These are phyloP conservation scores for Aporophyla nigra DNA, from an alignment of 2,888 invertebrate genomes.

Conservation along the genomic window DNA sequence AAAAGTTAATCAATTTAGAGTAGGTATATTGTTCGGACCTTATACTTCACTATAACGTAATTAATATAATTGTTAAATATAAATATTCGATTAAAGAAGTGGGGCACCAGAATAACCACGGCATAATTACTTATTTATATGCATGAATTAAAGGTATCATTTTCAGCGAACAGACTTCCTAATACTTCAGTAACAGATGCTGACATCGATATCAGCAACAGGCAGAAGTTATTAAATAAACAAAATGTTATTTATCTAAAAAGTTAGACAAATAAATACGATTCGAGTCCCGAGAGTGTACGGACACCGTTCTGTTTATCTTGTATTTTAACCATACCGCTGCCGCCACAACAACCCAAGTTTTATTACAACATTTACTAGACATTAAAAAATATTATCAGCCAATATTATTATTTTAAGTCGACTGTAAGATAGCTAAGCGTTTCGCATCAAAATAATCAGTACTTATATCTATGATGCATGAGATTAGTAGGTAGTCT, in stretches of 20 bases:
- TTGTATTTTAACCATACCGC: slow-evolving; percentile 78
- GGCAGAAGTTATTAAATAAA: slow-evolving; percentile 75
- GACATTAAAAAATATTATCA: slow-evolving; percentile 43
- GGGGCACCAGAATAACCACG: background rate
- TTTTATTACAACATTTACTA: slow-evolving; percentile 53
- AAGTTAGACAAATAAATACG: slow-evolving; percentile 81
- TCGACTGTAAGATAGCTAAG: slow-evolving; percentile 9
- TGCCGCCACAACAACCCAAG: slow-evolving; percentile 40
- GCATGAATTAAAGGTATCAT: background rate
- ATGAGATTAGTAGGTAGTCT: background rate
- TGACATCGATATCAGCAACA: slow-evolving; percentile 57
- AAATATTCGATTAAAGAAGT: background rate
- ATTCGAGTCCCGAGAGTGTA: slow-evolving; percentile 78
- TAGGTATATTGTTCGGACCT: background rate
- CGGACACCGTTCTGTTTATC: slow-evolving; percentile 81
- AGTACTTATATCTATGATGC: background rate
- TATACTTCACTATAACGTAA: no score
- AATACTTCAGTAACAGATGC: slow-evolving; percentile 55
- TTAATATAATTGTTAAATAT: background rate
- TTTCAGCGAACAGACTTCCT: slow-evolving; percentile 25
- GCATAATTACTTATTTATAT: background rate
- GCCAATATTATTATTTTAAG: slow-evolving; percentile 34
- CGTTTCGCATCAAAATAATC: background rate
- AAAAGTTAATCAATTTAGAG: background rate
- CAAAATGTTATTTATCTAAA: slow-evolving; percentile 81